Conservation (phyloP, 2,797 vertebrate species). For the Sardinella longiceps region DNA sequence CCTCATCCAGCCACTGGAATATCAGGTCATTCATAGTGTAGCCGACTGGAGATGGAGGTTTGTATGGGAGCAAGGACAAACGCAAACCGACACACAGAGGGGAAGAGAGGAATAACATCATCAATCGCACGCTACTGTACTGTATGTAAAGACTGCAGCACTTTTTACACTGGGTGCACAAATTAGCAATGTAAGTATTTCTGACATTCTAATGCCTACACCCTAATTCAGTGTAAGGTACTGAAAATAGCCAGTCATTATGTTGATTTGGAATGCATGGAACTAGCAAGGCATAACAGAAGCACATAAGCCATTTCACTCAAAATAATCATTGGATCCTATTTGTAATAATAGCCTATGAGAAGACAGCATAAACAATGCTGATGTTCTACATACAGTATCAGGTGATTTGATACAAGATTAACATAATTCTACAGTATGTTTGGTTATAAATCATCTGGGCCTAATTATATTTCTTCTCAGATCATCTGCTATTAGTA, state of each 20-base stretch:
- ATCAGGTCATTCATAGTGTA: slow-evolving; percentile 97
- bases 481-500: neutral
- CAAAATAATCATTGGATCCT: neutral
- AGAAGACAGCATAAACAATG: neutral
- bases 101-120: neutral
- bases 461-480: neutral
- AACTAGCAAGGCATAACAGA: too few species aligned
- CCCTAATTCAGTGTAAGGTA: neutral
- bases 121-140: neutral
- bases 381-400: neutral
- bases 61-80: neutral
- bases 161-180: neutral
- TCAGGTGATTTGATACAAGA: neutral
- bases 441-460: neutral
- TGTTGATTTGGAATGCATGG: neutral
- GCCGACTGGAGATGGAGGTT: slow-evolving; percentile 89
- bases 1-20: slow-evolving; percentile 92
- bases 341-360: neutral
- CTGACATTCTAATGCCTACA: neutral
- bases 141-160: neutral
- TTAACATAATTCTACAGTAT: neutral
- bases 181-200: neutral
- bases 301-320: neutral
- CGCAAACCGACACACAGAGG: neutral
- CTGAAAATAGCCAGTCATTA: slow-evolving; percentile 8